These are phyloP conservation scores for Mayetiola destructor DNA, from an alignment of 2,888 invertebrate species.

Conservation along the genomic window DNA sequence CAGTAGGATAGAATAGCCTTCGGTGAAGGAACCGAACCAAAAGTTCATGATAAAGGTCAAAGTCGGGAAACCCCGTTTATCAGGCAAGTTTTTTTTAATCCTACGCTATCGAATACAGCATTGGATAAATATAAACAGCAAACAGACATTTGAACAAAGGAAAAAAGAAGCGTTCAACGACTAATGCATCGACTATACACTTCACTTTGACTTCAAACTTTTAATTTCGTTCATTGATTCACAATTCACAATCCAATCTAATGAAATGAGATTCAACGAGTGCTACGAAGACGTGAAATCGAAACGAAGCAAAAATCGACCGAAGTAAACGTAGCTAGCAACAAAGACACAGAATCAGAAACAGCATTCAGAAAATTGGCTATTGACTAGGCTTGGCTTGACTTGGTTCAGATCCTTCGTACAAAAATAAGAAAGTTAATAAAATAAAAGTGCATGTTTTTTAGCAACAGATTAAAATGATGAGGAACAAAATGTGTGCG, in stretches of 20 bases:
- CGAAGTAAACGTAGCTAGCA: too few relatives aligned
- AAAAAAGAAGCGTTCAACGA: background rate
- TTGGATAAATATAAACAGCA: background rate
- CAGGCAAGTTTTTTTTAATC: too few relatives aligned
- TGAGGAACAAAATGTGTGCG: background rate
- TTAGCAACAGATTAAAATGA: constrained; percentile 9
- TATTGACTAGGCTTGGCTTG: too few relatives aligned
- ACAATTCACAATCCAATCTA: background rate
- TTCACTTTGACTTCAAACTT: background rate
- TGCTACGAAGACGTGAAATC: too few relatives aligned
- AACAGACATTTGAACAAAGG: background rate
- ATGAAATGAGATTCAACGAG: background rate
- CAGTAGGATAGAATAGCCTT: background rate
- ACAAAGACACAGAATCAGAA: too few relatives aligned
- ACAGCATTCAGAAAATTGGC: background rate
- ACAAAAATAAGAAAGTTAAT: background rate
- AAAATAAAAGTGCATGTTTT: constrained; percentile 9
- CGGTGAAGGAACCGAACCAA: background rate
- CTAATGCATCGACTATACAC: too few relatives aligned
- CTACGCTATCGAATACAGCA: background rate
- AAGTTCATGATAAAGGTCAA: constrained; percentile 10
- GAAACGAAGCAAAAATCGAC: too few relatives aligned
- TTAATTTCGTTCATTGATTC: constrained; percentile 6
- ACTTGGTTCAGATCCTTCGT: too few relatives aligned
- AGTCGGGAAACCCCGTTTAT: constrained; percentile 10